phyloP scores from a whole-genome alignment of 1,140 invertebrate genomes.

The Catajapyx aquilonaris region DNA sequence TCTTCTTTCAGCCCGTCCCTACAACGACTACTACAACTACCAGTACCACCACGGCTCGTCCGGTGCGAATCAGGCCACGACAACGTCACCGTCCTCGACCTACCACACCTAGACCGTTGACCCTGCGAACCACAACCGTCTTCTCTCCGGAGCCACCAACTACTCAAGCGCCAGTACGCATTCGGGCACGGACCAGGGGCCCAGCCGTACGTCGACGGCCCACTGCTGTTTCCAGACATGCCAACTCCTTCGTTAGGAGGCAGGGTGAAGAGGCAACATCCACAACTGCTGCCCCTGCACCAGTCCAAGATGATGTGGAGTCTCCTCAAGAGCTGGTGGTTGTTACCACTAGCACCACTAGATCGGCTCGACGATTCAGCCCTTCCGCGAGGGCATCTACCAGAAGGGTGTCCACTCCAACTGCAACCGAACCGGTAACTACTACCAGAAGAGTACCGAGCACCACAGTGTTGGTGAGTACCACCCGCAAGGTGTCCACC shows the following conservation, averaged over 20 bases:
- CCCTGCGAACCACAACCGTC: neutral
- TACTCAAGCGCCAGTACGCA: neutral
- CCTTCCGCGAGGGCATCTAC: conserved; percentile 1
- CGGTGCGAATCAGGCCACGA: neutral
- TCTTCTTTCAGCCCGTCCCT: neutral
- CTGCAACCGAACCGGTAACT: conserved; percentile 5
- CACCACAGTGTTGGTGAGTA: neutral
- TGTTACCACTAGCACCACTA: neutral
- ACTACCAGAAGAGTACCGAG: conserved; percentile 1
- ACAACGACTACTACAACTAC: conserved; percentile 4
- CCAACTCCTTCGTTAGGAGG: neutral
- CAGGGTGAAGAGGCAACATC: neutral
- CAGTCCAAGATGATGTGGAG: neutral
- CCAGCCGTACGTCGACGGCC: neutral
- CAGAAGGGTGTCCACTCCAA: conserved; percentile 5
- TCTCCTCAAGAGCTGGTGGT: neutral
- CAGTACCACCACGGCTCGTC: neutral
- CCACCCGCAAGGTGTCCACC: neutral
- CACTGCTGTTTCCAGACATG: neutral
- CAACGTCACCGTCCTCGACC: neutral
- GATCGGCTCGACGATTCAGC: neutral
- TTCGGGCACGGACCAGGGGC: neutral
- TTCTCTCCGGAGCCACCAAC: neutral
- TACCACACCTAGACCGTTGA: neutral
- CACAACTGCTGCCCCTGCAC: neutral